phyloP scores from a whole-genome alignment of 2,888 invertebrate genomes.

The Neoscelio sp. region DNA sequence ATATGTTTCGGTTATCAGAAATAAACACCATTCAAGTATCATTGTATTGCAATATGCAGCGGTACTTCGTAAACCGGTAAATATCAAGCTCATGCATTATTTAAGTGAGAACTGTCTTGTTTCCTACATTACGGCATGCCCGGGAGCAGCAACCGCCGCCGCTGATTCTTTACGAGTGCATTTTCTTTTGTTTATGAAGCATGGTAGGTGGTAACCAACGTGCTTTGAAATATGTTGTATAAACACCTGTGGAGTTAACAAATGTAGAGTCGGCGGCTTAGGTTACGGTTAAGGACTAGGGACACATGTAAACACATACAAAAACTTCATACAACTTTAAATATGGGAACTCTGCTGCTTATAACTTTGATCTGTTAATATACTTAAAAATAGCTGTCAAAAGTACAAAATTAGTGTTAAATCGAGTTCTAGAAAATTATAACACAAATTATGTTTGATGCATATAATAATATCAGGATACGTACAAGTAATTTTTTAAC shows the following conservation, averaged over 20 bases:
- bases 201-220: conserved; percentile 58
- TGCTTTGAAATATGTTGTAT: conserved; percentile 65
- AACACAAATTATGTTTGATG: too few species aligned
- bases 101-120: conserved; percentile 77
- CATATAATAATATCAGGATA: too few species aligned
- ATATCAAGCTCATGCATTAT: conserved; percentile 80
- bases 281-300: conserved; percentile 20
- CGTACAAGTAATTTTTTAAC: too few species aligned
- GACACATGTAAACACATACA: conserved; percentile 14
- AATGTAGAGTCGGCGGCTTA: conserved; percentile 40
- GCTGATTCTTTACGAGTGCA: conserved; percentile 75
- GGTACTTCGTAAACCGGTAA: conserved; percentile 71
- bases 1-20: conserved; percentile 12
- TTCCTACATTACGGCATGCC: conserved; percentile 73
- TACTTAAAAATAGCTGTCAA: too few species aligned
- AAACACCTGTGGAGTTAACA: conserved; percentile 66
- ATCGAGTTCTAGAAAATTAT: too few species aligned
- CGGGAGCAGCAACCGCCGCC: conserved; percentile 61
- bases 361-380: too few species aligned
- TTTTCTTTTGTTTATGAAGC: conserved; percentile 77
- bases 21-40: conserved; percentile 30
- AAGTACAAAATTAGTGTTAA: too few species aligned
- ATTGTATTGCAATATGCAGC: conserved; percentile 34
- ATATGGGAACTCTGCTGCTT: too few species aligned
- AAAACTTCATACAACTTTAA: background rate